These are phyloP conservation scores for Aptenodytes forsteri DNA, from an alignment of 2,113 vertebrate genomes.

Conservation along the genomic window DNA sequence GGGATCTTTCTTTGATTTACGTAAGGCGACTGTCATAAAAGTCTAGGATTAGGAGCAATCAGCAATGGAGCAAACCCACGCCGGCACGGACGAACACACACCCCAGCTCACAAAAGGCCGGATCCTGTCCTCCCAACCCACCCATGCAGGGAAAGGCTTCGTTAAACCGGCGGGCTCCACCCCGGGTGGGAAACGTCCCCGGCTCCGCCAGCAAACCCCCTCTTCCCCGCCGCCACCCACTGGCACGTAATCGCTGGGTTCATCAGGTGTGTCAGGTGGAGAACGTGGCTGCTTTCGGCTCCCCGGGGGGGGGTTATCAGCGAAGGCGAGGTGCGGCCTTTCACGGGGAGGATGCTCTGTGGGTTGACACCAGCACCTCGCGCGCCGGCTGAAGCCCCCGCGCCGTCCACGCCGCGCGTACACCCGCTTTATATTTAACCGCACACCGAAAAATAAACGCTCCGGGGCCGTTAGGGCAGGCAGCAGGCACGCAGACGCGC, in stretches of 20 bases:
- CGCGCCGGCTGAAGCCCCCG: not conserved
- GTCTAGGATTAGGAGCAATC: not conserved
- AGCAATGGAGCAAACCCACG: not conserved
- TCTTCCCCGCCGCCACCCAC: not conserved
- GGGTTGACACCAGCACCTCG: accelerated
- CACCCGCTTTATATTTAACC: not conserved
- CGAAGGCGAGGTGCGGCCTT: not conserved
- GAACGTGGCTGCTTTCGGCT: not conserved
- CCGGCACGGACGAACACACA: not conserved
- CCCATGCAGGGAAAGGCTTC: not conserved
- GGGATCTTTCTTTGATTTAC: not conserved
- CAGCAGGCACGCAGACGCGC: not conserved
- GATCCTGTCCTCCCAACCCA: not conserved
- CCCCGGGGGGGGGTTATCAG: too few relatives aligned
- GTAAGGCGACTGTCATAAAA: not conserved
- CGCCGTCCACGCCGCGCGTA: not conserved
- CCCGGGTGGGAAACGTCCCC: not conserved
- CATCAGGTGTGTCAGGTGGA: not conserved
- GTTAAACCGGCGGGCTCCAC: too few relatives aligned
- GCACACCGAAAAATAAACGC: not conserved
- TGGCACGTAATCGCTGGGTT: not conserved
- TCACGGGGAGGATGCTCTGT: not conserved
- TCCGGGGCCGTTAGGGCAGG: accelerated
- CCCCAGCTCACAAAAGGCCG: not conserved
- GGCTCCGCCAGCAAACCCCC: not conserved